phyloP scores from a whole-genome alignment of 2,113 vertebrate species.

The Microcebus lehilahytsara region DNA sequence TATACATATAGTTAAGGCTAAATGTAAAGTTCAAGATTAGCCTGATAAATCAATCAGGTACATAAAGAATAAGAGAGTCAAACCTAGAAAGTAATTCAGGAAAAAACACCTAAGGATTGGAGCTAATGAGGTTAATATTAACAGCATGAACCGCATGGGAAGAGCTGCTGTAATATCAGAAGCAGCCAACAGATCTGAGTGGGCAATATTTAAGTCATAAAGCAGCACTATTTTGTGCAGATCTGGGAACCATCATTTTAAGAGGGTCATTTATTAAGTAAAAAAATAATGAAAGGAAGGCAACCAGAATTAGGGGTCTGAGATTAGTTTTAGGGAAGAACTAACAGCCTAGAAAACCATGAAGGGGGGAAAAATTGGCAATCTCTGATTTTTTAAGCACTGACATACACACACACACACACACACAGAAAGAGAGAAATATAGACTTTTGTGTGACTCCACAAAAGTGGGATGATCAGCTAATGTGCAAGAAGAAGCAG shows the following conservation, averaged over 20 bases:
- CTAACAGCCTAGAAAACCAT: neutral
- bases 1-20: neutral
- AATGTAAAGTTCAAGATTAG: neutral
- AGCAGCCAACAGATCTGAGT: neutral
- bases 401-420: neutral
- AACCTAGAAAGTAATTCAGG: neutral
- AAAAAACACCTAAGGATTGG: neutral
- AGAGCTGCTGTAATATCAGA: neutral
- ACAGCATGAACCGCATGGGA: neutral
- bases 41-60: neutral
- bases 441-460: neutral
- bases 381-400: neutral
- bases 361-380: neutral
- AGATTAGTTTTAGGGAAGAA: neutral
- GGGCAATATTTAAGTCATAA: neutral
- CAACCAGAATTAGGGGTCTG: neutral
- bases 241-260: neutral
- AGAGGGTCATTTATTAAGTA: neutral
- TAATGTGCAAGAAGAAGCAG: neutral
- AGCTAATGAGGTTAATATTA: neutral
- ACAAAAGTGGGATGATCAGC: neutral
- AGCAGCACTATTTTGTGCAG: rapidly evolving
- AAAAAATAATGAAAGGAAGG: neutral
- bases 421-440: neutral
- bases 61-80: neutral